Base-by-base conservation (phyloP, 2,888 invertebrate species). In the Lochmaea capreae region DNA sequence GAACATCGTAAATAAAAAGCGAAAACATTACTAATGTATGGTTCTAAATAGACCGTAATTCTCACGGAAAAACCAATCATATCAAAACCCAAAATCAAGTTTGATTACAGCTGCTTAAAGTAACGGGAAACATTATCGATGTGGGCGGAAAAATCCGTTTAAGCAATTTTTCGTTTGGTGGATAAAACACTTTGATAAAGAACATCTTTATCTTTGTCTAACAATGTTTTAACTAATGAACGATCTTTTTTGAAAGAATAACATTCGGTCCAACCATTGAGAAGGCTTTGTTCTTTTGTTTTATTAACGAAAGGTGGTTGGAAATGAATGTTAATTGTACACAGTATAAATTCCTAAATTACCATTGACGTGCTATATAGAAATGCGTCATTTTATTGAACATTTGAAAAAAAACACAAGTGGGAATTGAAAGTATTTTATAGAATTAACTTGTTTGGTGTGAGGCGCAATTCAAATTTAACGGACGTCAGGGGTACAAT, bases 121-220 rank as follows among this genome's bases (percentile, higher is more conserved):
- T 63, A 70, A 63, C 43, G 54, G 62, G 18, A 67, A 61, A 70
- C 42, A 63, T 70, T 70, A 69, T 52, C 69, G 62, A 61, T 61
- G 52, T 62, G 43, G 69, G 26, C 12, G n/a, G 49, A 69, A 62
- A 49, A 70, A 59, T 42, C 43, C 57, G 33, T 42, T n/a, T 63
- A 57, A 65, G 70, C 70, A 65, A 69, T 63, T 70, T 70, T 70
- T 70, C 63, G 46, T 70, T 65, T 63, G 54, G 62, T 54, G 52
- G 52, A 69, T 68, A 68, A 33, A 6, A 33, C 8, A 33, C 46
- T 49, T 52, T 69, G 62, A 62, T 70, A 70, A 63, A 57, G 43
- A 63, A 54, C 8, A 22, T 54, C 54, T 57, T 70, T 65, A 70
- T 70, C 63, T 70, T 54, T 43, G 16, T 65, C n/a, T 49, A 39